Base-by-base conservation (phyloP, 2,797 vertebrate genomes). In the Knipowitschia caucasica region DNA sequence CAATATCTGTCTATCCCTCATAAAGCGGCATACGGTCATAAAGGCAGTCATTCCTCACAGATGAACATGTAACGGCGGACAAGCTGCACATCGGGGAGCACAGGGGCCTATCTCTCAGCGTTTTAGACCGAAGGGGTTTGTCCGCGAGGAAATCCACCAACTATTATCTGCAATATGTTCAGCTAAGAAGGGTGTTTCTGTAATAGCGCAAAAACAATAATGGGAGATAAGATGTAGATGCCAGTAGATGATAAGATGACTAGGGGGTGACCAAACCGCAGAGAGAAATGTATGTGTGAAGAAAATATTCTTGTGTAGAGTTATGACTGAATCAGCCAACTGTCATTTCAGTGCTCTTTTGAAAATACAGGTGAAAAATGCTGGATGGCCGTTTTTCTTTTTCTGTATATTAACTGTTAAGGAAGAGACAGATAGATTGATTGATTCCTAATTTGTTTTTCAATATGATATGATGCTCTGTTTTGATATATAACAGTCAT, bases 1-100 rank as follows among this genome's bases (percentile, higher is more conserved):
- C 82, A 77, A 80, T 85, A 85, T 82, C 77, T 81, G 79, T 85
- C 85, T 59, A 81, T 87, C 75, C 79, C 74, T 78, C 75, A 75
- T 80, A 77, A 82, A 81, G 73, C 77, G 75, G 70, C 71, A 75
- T 68, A 74, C 77, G 69, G 61, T 65, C 77, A 80, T 79, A 72
- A 78, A 78, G 74, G 53, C 59, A 69, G 53, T 80, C 71, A 73
- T 77, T 75, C 71, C 66, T 79, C 80, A 77, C 68, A 76, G 75
- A 73, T 76, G 73, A 77, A 78, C 69, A 67, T 67, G 71, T 79
- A 77, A 69, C 67, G 36, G 62, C 35, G 58, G 62, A 52, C 68
- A 31, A 39, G 59, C 54, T 69, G 21, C 54, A 40, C 39, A 45
- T 47, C 44, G 36, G 24, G 50, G 45, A 58, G 40, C 69, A 50